phyloP scores from a whole-genome alignment of 2,888 invertebrate species.

The Liopterus haemorrhoidalis region DNA sequence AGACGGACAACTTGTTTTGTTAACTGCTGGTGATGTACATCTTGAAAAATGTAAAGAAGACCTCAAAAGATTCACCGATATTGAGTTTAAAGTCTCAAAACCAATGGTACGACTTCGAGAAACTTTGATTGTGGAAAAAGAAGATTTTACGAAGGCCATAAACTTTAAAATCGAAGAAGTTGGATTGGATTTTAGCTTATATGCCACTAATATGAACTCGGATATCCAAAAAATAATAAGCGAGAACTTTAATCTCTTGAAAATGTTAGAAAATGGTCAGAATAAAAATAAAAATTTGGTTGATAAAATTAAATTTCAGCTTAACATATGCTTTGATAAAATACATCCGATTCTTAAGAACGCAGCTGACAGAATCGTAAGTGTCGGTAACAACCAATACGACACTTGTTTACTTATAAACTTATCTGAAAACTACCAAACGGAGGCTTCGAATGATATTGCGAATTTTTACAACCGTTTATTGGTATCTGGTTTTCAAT shows the following conservation, averaged over 20 bases:
- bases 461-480: conserved; percentile 66
- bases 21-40: conserved; percentile 96
- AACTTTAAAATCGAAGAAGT: conserved; percentile 40
- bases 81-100: conserved; percentile 83
- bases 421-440: conserved; percentile 60
- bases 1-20: conserved; percentile 90
- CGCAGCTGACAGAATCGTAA: conserved; percentile 71
- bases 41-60: conserved; percentile 93
- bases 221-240: conserved; percentile 44
- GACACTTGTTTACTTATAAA: conserved; percentile 89
- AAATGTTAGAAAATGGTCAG: too few species aligned
- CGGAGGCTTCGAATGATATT: conserved; percentile 50
- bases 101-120: conserved; percentile 96
- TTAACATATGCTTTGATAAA: too few species aligned
- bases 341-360: too few species aligned
- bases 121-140: conserved; percentile 57
- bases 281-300: too few species aligned
- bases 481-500: conserved; percentile 80
- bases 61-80: conserved; percentile 76
- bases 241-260: too few species aligned
- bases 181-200: too few species aligned
- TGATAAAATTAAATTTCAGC: too few species aligned
- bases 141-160: conserved; percentile 12
- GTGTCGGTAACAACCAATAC: conserved; percentile 83
- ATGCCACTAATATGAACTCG: too few species aligned